Percentiles rank a stretch among this genome's conserved stretches.
These are phyloP conservation scores for Plebejus anna DNA, from an alignment of 2,888 invertebrate species.

Conservation along the genomic window DNA sequence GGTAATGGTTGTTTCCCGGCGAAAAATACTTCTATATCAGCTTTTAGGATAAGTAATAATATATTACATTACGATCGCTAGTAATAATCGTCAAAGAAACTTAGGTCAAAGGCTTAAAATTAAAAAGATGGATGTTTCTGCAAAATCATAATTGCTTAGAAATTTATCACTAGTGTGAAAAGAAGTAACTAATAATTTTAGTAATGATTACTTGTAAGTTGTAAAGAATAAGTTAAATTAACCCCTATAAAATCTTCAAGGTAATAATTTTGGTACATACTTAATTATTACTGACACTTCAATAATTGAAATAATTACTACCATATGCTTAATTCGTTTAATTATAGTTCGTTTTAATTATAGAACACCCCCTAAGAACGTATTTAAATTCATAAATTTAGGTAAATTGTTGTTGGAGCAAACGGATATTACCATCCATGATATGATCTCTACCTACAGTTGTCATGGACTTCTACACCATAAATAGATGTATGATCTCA, in stretches of 20 bases:
- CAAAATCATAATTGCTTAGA: too few species aligned
- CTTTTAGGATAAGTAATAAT: neutral
- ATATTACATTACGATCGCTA: too few species aligned
- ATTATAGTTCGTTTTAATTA: neutral
- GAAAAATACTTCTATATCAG: neutral
- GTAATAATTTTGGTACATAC: neutral
- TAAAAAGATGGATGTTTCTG: too few species aligned
- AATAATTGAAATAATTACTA: neutral
- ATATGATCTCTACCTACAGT: neutral
- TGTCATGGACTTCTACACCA: neutral
- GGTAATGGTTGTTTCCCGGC: neutral
- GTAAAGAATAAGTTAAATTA: too few species aligned
- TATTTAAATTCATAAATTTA: neutral
- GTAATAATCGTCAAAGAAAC: too few species aligned
- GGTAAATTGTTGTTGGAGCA: neutral
- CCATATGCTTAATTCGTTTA: neutral
- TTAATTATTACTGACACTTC: neutral
- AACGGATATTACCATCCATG: neutral
- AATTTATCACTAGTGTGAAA: too few species aligned
- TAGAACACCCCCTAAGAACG: neutral
- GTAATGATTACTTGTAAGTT: too few species aligned
- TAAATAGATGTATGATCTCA: neutral
- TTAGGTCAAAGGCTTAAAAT: too few species aligned
- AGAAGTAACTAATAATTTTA: too few species aligned
- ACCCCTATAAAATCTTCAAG: too few species aligned